Conservation (phyloP, 2,888 invertebrate species). For the Lithophane ornitopus region DNA sequence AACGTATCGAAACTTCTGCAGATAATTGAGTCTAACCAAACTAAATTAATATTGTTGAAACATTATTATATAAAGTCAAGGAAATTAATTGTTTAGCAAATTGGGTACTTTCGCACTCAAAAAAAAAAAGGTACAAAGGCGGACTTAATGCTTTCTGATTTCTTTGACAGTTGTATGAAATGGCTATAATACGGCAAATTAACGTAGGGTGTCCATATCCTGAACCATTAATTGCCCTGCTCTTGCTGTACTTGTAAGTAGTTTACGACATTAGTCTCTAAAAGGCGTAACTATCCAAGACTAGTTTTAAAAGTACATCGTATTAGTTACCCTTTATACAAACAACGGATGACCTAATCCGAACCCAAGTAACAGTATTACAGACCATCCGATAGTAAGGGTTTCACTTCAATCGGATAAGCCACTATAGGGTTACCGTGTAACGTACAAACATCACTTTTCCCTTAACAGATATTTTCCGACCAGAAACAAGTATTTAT, state of each 20-base stretch:
- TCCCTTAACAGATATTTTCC: conserved; percentile 6
- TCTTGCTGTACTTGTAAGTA: no score
- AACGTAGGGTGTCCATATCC: background rate
- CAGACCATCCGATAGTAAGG: conserved; percentile 31
- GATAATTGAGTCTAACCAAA: background rate
- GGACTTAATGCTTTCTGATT: no score
- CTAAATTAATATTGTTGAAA: background rate
- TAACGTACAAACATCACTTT: conserved; percentile 13
- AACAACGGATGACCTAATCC: conserved; percentile 51
- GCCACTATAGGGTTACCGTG: conserved; percentile 41
- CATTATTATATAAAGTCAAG: background rate
- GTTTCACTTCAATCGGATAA: conserved; percentile 57
- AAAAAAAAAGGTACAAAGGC: no score
- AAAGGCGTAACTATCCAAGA: background rate
- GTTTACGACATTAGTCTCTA: background rate
- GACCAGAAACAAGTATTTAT: background rate
- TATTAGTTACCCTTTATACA: conserved; percentile 2
- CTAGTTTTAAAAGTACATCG: background rate
- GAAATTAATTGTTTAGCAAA: background rate
- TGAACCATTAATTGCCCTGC: background rate
- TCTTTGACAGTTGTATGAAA: background rate
- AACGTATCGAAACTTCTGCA: background rate
- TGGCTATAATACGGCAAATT: background rate
- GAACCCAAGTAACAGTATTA: conserved; percentile 53
- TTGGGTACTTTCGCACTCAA: no score